Evolutionary conservation across 2,113 vertebrate genomes (phyloP).

Genomic region (Loxodonta africana): DNA sequence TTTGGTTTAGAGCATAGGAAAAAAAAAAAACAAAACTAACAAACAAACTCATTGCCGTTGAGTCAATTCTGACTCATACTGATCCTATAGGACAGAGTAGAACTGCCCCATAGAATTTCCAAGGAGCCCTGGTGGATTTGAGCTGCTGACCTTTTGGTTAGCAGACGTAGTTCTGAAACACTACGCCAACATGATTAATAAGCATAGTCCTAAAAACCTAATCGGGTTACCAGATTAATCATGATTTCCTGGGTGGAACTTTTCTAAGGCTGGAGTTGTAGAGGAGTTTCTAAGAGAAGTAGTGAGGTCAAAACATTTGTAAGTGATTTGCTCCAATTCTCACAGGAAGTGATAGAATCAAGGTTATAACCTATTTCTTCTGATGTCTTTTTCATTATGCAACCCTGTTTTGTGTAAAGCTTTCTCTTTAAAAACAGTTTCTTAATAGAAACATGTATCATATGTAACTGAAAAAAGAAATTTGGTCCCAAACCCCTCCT

Average conservation of each 20-base stretch:
- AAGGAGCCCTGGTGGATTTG: no score
- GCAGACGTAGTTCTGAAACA: no score
- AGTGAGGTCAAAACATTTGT: background rate
- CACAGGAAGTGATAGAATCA: background rate
- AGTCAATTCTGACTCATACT: no score
- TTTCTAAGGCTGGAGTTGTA: background rate
- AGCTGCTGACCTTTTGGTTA: no score
- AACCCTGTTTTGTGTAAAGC: background rate
- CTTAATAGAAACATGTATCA: background rate
- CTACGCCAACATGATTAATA: background rate
- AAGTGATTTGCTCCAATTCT: slow-evolving; percentile 47
- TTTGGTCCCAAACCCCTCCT: background rate
- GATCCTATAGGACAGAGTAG: no score
- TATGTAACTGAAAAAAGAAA: background rate
- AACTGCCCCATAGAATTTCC: no score
- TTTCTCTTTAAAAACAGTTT: background rate
- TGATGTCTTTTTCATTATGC: background rate
- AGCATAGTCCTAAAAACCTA: background rate
- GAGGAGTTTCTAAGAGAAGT: background rate
- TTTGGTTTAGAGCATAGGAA: no score
- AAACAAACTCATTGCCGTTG: no score
- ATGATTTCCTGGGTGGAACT: background rate
- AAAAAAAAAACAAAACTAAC: no score
- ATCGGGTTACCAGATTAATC: background rate
- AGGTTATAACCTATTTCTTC: background rate